Evolutionary conservation across 2,888 invertebrate species (phyloP), one percentile per base, ranked within the genome.

Genomic region (Mystacides longicornis): DNA sequence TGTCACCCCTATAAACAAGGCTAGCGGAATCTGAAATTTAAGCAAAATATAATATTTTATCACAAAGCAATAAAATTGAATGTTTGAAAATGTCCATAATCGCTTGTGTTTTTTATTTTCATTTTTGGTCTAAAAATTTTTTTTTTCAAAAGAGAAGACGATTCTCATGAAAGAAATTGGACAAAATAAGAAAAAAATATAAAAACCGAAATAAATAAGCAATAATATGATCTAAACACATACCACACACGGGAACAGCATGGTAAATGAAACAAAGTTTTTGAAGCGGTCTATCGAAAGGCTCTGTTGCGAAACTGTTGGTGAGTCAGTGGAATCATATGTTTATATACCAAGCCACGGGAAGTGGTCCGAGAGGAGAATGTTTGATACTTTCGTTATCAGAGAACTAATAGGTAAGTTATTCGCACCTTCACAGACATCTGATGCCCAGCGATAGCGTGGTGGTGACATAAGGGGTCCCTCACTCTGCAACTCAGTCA

Each of bases 221-320:
- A n/a, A n/a, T n/a, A n/a, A n/a, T n/a, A n/a, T n/a, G n/a, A n/a
- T n/a, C n/a, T n/a, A n/a, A n/a, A n/a, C n/a, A n/a, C n/a, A n/a
- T n/a, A n/a, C n/a, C n/a, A n/a, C n/a, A n/a, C n/a, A n/a, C n/a
- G n/a, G n/a, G n/a, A n/a, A 31, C 14, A 45, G 9, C 45, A 45
- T 19, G 18, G 43, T 16, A 16, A 54, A 49, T 54, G 56, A 56
- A 21, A 27, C 45, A 57, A 27, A 45, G 54, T 56, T 57, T 51
- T 51, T 55, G 51, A 37, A n/a, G n/a, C 50, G 27, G 45, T 48
- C 46, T 55, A 23, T 56, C 56, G 52, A 60, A 54, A 56, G 56
- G 58, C 43, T 56, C 54, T 51, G 57, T 60, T 58, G 48, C 56
- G 58, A 58, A 60, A 60, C 60, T 60, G 60, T 56, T 60, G 60